Evolutionary conservation across 2,797 vertebrate genomes (phyloP).

Genomic region (Cuculus canorus): DNA sequence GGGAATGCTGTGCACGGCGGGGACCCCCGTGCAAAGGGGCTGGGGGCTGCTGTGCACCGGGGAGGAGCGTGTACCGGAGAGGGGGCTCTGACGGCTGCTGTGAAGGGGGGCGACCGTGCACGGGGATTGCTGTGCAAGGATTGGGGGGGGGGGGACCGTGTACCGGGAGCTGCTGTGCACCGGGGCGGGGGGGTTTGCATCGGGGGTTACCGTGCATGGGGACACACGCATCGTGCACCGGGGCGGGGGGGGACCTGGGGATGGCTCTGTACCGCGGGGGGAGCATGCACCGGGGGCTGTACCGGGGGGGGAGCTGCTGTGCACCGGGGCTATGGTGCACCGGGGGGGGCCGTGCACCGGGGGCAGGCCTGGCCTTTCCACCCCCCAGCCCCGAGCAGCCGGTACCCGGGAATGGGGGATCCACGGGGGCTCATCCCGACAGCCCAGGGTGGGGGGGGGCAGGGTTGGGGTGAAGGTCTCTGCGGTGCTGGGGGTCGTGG

Average conservation of each 20-base stretch:
- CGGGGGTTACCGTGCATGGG: too few species aligned
- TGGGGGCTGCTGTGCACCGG: too few species aligned
- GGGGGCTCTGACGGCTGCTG: too few species aligned
- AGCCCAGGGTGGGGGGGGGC: fast-evolving
- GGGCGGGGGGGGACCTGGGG: too few species aligned
- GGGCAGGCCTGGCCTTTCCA: background rate
- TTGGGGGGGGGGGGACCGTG: too few species aligned
- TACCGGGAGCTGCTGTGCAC: background rate
- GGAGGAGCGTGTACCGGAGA: too few species aligned
- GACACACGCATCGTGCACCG: background rate
- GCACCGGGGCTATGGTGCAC: background rate
- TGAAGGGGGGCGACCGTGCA: background rate
- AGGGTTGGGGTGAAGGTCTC: background rate
- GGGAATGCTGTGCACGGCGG: too few species aligned
- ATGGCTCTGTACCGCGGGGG: too few species aligned
- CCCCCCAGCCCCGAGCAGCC: background rate
- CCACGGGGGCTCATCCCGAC: background rate
- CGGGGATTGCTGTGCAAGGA: background rate
- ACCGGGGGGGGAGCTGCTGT: too few species aligned
- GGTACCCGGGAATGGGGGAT: too few species aligned
- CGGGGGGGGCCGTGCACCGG: background rate
- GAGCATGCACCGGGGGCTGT: background rate
- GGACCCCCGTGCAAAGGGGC: too few species aligned
- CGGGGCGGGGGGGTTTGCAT: too few species aligned
- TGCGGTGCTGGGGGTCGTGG: background rate